Conservation (phyloP, 2,113 vertebrate genomes). For the Pleuronectes platessa region DNA sequence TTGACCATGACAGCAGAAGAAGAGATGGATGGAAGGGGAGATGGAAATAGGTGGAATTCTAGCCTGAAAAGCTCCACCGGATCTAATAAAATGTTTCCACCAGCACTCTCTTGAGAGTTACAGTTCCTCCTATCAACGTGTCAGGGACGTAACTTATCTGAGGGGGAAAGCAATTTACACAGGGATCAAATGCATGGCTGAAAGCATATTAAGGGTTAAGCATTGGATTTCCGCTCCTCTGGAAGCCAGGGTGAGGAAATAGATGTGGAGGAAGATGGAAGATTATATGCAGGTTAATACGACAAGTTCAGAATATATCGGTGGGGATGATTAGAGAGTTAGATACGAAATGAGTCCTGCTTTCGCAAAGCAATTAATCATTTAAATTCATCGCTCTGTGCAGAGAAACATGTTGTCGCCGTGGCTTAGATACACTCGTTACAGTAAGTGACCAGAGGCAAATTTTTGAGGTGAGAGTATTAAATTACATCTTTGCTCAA, state of each 20-base stretch:
- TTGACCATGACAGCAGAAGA: constrained; percentile 26
- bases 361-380: constrained; percentile 27
- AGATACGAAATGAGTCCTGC: constrained; percentile 33
- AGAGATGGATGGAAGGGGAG: constrained; percentile 37
- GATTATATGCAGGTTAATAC: constrained; percentile 58
- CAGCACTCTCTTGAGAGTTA: constrained; percentile 64
- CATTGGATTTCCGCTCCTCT: constrained; percentile 58
- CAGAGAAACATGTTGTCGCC: constrained; percentile 16
- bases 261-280: constrained; percentile 63
- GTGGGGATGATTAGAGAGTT: constrained; percentile 46
- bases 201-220: constrained; percentile 71
- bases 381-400: constrained; percentile 34
- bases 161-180: constrained; percentile 78
- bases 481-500: constrained; percentile 7
- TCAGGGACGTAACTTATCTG: constrained; percentile 77
- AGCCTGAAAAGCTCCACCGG: constrained; percentile 57
- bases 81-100: constrained; percentile 78
- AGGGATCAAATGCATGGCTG: constrained; percentile 77
- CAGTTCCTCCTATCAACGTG: constrained; percentile 73
- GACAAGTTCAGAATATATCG: constrained; percentile 53
- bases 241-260: constrained; percentile 52
- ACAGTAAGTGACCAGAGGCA: background rate
- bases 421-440: constrained; percentile 21
- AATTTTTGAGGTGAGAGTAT: constrained; percentile 10
- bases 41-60: constrained; percentile 59